These are phyloP conservation scores for Aspidiotus rigidus DNA, from an alignment of 2,888 invertebrate species.

Conservation along the genomic window DNA sequence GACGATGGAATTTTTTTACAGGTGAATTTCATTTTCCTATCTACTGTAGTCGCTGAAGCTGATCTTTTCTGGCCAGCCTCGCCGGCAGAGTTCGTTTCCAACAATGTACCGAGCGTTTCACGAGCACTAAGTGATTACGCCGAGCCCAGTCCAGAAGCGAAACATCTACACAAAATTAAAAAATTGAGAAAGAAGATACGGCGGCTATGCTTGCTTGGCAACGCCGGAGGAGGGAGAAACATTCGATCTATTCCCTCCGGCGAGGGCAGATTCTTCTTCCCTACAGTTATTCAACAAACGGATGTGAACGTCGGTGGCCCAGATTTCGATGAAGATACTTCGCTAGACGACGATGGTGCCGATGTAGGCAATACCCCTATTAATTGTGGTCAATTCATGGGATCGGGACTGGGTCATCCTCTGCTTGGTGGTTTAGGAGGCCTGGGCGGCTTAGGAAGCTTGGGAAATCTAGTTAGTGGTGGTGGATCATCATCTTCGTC, in stretches of 20 bases:
- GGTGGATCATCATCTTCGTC: neutral
- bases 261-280: constrained; percentile 20
- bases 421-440: constrained; percentile 7
- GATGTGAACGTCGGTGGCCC: constrained; percentile 21
- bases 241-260: neutral
- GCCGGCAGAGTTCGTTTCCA: no score
- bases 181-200: constrained; percentile 20
- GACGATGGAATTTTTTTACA: no score
- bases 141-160: constrained; percentile 8
- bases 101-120: no score
- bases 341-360: neutral
- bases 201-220: constrained; percentile 14
- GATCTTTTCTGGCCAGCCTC: no score
- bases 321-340: neutral
- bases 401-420: constrained; percentile 15
- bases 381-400: constrained; percentile 7
- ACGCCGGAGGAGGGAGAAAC: constrained; percentile 2
- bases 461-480: neutral
- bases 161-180: constrained; percentile 21
- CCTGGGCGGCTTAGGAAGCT: neutral
- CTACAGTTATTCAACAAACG: constrained; percentile 20
- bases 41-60: no score
- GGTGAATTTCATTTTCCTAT: no score
- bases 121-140: neutral
- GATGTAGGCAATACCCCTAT: neutral